Conservation (phyloP, 2,888 invertebrate genomes). For the Ypsolopha sequella region DNA sequence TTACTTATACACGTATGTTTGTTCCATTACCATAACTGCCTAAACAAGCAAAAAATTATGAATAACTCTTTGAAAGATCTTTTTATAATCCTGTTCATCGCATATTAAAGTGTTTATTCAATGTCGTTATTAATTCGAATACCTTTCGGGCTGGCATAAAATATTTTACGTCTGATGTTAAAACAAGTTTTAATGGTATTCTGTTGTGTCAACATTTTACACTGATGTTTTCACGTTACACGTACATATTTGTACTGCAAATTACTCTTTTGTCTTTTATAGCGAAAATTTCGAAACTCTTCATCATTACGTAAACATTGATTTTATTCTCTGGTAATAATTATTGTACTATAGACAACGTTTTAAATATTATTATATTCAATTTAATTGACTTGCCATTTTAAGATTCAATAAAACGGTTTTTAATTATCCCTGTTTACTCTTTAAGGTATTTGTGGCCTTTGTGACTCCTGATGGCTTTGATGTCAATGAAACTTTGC, state of each 20-base stretch:
- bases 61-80: background rate
- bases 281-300: background rate
- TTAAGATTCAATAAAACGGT: too few relatives aligned
- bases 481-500: too few relatives aligned
- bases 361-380: too few relatives aligned
- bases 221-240: background rate
- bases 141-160: background rate
- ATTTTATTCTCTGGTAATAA: background rate
- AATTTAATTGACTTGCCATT: too few relatives aligned
- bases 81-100: background rate
- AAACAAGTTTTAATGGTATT: slow-evolving; percentile 1
- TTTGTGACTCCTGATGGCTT: too few relatives aligned
- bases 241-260: background rate
- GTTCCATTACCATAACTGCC: slow-evolving; percentile 27
- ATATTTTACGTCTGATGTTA: background rate
- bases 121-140: background rate
- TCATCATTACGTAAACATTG: background rate
- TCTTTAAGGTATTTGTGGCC: too few relatives aligned
- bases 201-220: background rate
- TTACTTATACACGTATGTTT: slow-evolving; percentile 20
- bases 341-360: background rate
- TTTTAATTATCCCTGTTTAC: too few relatives aligned
- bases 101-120: background rate
- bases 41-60: background rate
- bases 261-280: background rate